phyloP scores from a whole-genome alignment of 2,113 vertebrate species.

The human region GRCh38 chr1:156940001-156940500 shows the following conservation, averaged over 20 bases:
- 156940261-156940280: neutral
- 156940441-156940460: neutral
- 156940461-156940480: accelerated
- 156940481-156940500: neutral
- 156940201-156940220: conserved; percentile 84
- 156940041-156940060: neutral
- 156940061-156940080: no score
- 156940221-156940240: conserved; percentile 78
- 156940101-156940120: neutral
- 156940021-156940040: neutral
- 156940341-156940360: conserved; percentile 42
- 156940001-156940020: neutral
- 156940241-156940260: neutral
- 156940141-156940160: neutral
- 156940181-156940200: neutral
- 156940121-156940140: neutral
- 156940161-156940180: neutral
- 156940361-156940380: conserved; percentile 39
- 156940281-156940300: neutral
- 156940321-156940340: neutral
- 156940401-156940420: neutral
- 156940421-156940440: neutral
- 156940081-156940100: neutral
- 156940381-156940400: neutral
- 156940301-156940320: accelerated